Base-by-base conservation (phyloP, 2,888 invertebrate species). In the Melipona bicolor region DNA sequence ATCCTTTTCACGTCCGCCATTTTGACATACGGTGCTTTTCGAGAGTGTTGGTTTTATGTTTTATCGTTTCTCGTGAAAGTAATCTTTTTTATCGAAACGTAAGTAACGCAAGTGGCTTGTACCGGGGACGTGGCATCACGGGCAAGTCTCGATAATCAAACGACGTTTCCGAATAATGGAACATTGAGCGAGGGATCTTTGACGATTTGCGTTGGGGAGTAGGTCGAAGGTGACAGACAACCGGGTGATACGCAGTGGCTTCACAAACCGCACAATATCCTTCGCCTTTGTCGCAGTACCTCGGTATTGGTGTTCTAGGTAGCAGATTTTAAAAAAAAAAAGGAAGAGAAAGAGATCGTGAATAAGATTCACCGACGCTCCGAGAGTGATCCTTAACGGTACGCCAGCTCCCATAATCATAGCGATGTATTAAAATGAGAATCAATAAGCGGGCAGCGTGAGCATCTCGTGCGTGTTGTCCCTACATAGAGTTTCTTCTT, bases 1-100 rank as follows among this genome's bases (percentile, higher is more conserved):
- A 95, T 96, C 95, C 96, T 96, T 96, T 97, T 96, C 96, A 96
- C 96, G 96, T 96, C 97, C 97, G 97, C 97, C 97, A 97, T 97
- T 97, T 97, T 97, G 97, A 97, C 97, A 96, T 96, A 96, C 96
- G 96, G 96, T 95, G 96, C 96, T 96, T 96, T 96, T 95, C 95
- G 94, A 95, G 96, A 96, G 96, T 96, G 96, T 96, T 96, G 95
- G 95, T 96, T 96, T 95, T 96, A 96, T 96, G 96, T 96, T 96
- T 96, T 96, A 95, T 96, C 95, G 96, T 96, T 96, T 96, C 95
- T 95, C 95, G 95, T 95, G 95, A 95, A 95, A 95, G 95, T 95
- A 93, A 93, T 93, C 93, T 93, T 94, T 94, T 94, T 94, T 94
- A 94, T 93, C 93, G 93, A 94, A 93, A 94, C 93, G 95, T 95